Evolutionary conservation across 2,113 vertebrate genomes (phyloP), one percentile per base, ranked within the genome.

Genomic region (Synchiropus splendidus): DNA sequence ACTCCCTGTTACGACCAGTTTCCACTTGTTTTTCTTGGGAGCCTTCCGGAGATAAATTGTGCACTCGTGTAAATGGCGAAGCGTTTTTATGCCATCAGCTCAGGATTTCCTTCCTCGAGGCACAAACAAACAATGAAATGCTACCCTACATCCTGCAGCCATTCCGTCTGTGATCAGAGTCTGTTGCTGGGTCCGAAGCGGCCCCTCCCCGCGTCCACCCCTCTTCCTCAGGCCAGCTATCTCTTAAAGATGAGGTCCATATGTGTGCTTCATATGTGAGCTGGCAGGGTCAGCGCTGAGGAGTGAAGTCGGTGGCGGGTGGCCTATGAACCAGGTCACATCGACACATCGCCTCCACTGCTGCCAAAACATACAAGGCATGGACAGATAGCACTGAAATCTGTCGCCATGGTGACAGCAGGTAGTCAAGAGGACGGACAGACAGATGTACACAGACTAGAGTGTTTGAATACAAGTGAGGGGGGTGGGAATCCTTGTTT

Each of bases 181-280:
- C 48, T 58, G 38, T 50, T 31, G 16, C 45, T 38, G 64, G 67
- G 42, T 31, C 45, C 39, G 38, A 16, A 36, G 43, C 46, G 4
- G 4, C 64, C 58, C 66, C 51, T n/a, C n/a, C n/a, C n/a, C n/a
- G n/a, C n/a, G n/a, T n/a, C n/a, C n/a, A n/a, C n/a, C n/a, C n/a
- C n/a, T n/a, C n/a, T n/a, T n/a, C n/a, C n/a, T 10, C 53, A 39
- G 68, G 62, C 55, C 48, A 55, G 42, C 50, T 18, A 67, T 83
- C 41, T 78, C 64, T 79, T 70, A 83, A 70, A 62, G 73, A 81
- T 75, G 75, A 75, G 46, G 52, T 35, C 59, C 78, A 74, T 83
- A 80, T 80, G 77, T 51, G 70, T 45, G 42, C 67, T 76, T 67
- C 70, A 70, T 77, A 72, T 78, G 74, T 3, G 61, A 68, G 65